Base-by-base conservation (phyloP, 2,888 invertebrate genomes). In the Xiphydria camelus region DNA sequence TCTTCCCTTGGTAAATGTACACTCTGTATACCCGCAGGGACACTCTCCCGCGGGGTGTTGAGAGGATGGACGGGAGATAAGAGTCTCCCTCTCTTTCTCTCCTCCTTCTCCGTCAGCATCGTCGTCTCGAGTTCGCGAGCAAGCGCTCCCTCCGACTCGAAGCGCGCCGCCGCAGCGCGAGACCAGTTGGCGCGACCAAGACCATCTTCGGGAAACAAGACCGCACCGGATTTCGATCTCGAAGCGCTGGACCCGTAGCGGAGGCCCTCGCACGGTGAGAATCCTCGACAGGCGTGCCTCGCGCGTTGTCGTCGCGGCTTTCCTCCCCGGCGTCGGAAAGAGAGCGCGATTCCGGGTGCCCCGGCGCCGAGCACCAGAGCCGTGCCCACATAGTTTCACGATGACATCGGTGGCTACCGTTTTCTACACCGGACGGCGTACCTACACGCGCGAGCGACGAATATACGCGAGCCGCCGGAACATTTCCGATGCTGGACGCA, bases 191-290 rank as follows among this genome's bases (percentile, higher is more conserved):
- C 41, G 36, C 43, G 43, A 41, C 49, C 52, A 51, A 42, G 43
- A 43, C 52, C 52, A 51, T 57, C 49, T 54, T 55, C 47, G 50
- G 45, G 44, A 53, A 55, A 53, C 52, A 55, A 57, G 56, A 52
- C 55, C 53, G 55, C 47, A 41, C 49, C 52, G 53, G 57, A 57
- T 50, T 55, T 56, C 56, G 46, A 54, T 47, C 48, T 47, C 45
- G n/a, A n/a, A n/a, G n/a, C n/a, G n/a, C n/a, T n/a, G n/a, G n/a
- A n/a, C n/a, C n/a, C n/a, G n/a, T n/a, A n/a, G n/a, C n/a, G n/a
- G n/a, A n/a, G n/a, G n/a, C n/a, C n/a, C n/a, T n/a, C n/a, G n/a
- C n/a, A 31, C 10, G 19, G 21, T 12, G 9, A 5, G 3, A 5
- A 6, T 6, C 9, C 18, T 22, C n/a, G 6, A 20, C 14, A 9